phyloP scores from a whole-genome alignment of 1,140 invertebrate species.

The Chionoecetes opilio region DNA sequence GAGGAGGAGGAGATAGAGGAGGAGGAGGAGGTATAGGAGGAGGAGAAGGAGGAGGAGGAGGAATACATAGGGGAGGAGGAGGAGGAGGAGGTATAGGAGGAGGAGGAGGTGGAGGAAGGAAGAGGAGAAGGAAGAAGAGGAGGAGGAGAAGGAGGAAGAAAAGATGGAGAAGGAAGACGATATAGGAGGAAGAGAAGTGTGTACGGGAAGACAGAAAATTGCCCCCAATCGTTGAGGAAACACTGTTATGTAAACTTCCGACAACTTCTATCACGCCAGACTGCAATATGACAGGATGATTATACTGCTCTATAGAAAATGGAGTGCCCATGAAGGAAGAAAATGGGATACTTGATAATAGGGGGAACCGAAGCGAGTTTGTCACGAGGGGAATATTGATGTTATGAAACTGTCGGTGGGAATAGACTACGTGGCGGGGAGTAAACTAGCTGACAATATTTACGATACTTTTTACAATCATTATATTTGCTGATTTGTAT shows the following conservation, averaged over 20 bases:
- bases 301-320: slow-evolving; percentile 17
- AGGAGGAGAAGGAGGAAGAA: too few relatives aligned
- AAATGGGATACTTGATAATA: background rate
- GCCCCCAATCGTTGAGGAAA: background rate
- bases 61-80: too few relatives aligned
- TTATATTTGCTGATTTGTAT: too few relatives aligned
- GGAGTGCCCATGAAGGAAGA: slow-evolving; percentile 11
- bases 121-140: too few relatives aligned
- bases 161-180: too few relatives aligned
- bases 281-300: slow-evolving; percentile 12
- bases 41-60: too few relatives aligned
- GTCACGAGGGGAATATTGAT: background rate
- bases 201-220: background rate
- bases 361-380: background rate
- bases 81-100: too few relatives aligned
- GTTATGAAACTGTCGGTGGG: background rate
- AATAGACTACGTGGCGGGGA: slow-evolving; percentile 1
- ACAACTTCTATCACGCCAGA: background rate
- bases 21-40: too few relatives aligned
- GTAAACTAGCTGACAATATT: background rate
- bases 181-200: too few relatives aligned
- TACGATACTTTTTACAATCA: background rate
- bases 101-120: too few relatives aligned
- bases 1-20: too few relatives aligned
- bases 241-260: background rate